These are phyloP conservation scores for Eurytoma adleriae DNA, from an alignment of 2,888 invertebrate genomes.

Conservation along the genomic window DNA sequence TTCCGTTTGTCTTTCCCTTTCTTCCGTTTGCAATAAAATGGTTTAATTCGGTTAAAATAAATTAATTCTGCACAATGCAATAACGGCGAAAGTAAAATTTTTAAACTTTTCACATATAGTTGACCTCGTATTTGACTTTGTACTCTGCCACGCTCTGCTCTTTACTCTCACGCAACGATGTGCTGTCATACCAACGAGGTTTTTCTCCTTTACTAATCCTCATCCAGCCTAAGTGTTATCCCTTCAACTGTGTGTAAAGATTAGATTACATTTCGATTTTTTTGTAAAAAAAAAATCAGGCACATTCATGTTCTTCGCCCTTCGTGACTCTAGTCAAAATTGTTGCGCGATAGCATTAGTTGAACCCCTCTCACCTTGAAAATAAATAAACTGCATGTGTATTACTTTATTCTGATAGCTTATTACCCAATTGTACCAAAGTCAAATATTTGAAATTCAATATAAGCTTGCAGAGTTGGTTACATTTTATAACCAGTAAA, in stretches of 20 bases:
- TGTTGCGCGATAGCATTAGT: constrained; percentile 38
- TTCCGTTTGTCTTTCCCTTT: constrained; percentile 45
- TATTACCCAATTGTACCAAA: constrained; percentile 39
- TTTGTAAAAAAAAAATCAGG: constrained; percentile 40
- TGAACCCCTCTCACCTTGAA: constrained; percentile 21
- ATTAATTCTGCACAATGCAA: constrained; percentile 18
- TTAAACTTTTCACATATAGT: constrained; percentile 61
- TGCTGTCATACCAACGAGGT: constrained; percentile 76
- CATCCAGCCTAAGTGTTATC: constrained; percentile 57
- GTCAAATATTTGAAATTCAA: constrained; percentile 48
- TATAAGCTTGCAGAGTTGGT: not conserved
- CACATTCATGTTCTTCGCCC: constrained; percentile 39
- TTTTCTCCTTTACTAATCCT: constrained; percentile 58
- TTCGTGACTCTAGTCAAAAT: constrained; percentile 52
- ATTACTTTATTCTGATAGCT: constrained; percentile 16
- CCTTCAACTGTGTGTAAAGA: constrained; percentile 49
- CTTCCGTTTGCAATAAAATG: constrained; percentile 12
- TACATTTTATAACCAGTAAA: not conserved
- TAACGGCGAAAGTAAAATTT: constrained; percentile 24
- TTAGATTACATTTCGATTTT: constrained; percentile 38
- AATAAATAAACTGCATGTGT: constrained; percentile 45
- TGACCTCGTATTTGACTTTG: constrained; percentile 69
- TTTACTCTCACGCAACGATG: constrained; percentile 74
- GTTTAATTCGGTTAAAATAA: constrained; percentile 1
- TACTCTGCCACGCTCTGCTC: constrained; percentile 74